A percentile compares a stretch with the other conserved stretches of the same genome.
Evolutionary conservation across 1,140 invertebrate species (phyloP).

Genomic region (Apocrypta bakeri): DNA sequence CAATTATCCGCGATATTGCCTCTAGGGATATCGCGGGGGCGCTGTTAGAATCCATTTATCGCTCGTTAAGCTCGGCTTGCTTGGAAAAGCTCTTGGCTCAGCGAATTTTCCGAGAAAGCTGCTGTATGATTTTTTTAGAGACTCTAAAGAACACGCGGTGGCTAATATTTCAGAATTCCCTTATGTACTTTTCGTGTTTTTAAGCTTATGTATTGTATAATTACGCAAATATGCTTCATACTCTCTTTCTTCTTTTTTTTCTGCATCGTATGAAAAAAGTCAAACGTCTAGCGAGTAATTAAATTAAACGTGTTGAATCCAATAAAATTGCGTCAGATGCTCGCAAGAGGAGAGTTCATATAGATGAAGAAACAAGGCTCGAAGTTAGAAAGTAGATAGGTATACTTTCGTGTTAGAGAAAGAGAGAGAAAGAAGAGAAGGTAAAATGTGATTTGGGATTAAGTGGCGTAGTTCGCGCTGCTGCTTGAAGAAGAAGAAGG

Average conservation of each 20-base stretch:
- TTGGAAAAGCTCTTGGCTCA: neutral
- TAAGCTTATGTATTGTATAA: no score
- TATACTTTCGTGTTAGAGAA: no score
- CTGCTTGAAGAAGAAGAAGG: neutral
- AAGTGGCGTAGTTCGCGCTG: constrained; percentile 22
- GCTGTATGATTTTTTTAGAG: neutral
- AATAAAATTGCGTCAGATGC: neutral
- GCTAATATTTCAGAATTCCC: neutral
- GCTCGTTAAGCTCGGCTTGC: constrained; percentile 47
- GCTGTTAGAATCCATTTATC: constrained; percentile 49
- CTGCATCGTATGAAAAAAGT: no score
- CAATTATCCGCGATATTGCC: constrained; percentile 47
- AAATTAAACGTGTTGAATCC: neutral
- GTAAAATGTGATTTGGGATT: constrained; percentile 46
- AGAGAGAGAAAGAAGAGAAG: neutral
- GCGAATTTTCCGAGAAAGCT: neutral
- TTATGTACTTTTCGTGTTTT: no score
- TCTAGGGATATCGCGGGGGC: constrained; percentile 5
- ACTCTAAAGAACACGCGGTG: neutral
- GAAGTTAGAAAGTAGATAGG: neutral
- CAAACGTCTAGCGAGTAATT: neutral
- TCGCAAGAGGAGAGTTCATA: neutral
- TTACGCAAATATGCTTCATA: no score
- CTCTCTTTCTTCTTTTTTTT: no score
- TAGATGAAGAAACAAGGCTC: neutral